These are phyloP conservation scores for Acestrorhynchus altus DNA, from an alignment of 2,797 vertebrate species.

Conservation along the genomic window DNA sequence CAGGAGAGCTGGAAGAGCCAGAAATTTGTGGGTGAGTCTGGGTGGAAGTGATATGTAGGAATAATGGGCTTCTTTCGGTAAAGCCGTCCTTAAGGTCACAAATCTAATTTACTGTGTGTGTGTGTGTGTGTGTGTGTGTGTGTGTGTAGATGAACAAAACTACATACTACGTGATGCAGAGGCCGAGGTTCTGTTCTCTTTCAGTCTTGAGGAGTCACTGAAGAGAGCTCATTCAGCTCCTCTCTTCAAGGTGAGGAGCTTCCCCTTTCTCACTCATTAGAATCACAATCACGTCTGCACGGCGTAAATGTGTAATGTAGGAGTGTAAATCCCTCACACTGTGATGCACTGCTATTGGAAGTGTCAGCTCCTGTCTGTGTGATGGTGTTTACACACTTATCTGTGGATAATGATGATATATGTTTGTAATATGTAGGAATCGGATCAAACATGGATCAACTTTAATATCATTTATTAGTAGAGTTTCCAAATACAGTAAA, in stretches of 20 bases:
- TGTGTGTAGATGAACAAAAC: constrained; percentile 86
- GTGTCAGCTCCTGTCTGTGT: no score
- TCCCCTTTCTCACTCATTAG: background rate
- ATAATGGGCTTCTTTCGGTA: background rate
- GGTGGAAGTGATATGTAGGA: background rate
- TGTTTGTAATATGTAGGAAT: no score
- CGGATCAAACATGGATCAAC: no score
- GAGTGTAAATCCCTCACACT: no score
- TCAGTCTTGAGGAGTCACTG: constrained; percentile 93
- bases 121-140: background rate
- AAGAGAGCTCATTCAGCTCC: constrained; percentile 87
- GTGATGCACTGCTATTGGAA: no score
- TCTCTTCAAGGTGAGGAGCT: constrained; percentile 88
- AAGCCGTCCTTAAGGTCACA: background rate
- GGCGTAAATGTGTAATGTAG: no score
- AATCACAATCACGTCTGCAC: background rate
- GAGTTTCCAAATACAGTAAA: no score
- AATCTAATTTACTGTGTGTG: background rate
- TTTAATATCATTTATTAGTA: no score
- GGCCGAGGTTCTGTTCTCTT: constrained; percentile 94
- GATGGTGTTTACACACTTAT: no score
- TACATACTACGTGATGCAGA: constrained; percentile 91
- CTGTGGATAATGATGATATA: no score
- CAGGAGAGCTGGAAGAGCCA: constrained; percentile 95
- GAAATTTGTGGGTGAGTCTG: constrained; percentile 87